Evolutionary conservation across 2,113 vertebrate genomes (phyloP).

Genomic region (Pelecanoides urinatrix): DNA sequence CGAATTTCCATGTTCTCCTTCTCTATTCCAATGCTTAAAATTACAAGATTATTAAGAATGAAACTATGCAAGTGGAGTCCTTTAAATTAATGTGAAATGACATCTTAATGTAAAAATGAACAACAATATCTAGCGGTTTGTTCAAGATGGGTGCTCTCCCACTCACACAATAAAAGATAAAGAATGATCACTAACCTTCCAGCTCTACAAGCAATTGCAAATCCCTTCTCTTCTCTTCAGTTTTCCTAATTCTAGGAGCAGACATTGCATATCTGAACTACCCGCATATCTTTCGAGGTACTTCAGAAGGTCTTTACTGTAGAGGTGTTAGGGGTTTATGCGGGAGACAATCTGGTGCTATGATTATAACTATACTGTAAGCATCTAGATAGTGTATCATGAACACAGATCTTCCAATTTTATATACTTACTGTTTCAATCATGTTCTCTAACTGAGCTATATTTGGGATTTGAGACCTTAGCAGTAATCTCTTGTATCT

Average conservation of each 20-base stretch:
- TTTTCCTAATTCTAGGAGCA: neutral
- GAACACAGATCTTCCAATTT: neutral
- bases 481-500: neutral
- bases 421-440: neutral
- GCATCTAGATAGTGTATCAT: neutral
- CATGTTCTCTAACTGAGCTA: neutral
- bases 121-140: neutral
- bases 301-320: neutral
- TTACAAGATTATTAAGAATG: neutral
- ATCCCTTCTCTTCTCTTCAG: neutral
- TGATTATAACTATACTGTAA: neutral
- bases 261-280: neutral
- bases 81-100: slow-evolving; percentile 35
- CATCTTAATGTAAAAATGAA: slow-evolving; percentile 26
- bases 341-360: neutral
- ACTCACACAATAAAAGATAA: neutral
- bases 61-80: neutral
- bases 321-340: neutral
- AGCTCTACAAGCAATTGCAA: neutral
- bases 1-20: neutral
- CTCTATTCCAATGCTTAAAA: neutral
- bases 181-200: neutral
- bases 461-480: neutral
- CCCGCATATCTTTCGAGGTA: neutral
- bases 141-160: neutral